phyloP scores from a whole-genome alignment of 1,140 invertebrate genomes.

The Drosophila punjabiensis region DNA sequence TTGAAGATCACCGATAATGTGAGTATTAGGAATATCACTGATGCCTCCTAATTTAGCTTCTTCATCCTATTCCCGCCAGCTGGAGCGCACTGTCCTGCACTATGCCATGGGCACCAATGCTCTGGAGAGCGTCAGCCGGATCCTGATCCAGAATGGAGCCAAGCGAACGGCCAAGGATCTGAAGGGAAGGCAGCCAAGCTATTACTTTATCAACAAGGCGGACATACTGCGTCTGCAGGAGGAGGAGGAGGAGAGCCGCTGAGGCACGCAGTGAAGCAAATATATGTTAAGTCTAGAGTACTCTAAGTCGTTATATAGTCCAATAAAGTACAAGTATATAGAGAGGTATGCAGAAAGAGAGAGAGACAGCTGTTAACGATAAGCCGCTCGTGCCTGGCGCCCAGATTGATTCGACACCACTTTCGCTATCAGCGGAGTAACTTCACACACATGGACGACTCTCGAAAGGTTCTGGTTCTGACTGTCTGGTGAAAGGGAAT shows the following conservation, averaged over 20 bases:
- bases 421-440: slow-evolving; percentile 31
- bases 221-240: slow-evolving; percentile 94
- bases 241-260: slow-evolving; percentile 89
- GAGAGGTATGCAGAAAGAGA: neutral
- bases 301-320: slow-evolving; percentile 64
- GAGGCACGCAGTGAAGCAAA: slow-evolving; percentile 22
- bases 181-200: slow-evolving; percentile 95
- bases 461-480: slow-evolving; percentile 1
- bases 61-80: slow-evolving; percentile 85
- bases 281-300: slow-evolving; percentile 39
- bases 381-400: slow-evolving; percentile 26
- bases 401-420: slow-evolving; percentile 11
- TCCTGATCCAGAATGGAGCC: slow-evolving; percentile 93
- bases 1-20: slow-evolving; percentile 94
- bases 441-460: slow-evolving; percentile 1
- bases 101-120: slow-evolving; percentile 95
- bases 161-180: slow-evolving; percentile 93
- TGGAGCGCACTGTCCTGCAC: slow-evolving; percentile 94
- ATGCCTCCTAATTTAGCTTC: neutral
- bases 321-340: slow-evolving; percentile 46
- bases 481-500: neutral
- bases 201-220: slow-evolving; percentile 96
- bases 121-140: slow-evolving; percentile 91
- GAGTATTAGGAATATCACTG: slow-evolving; percentile 79
- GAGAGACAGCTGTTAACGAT: neutral